Evolutionary conservation across 2,113 vertebrate genomes (phyloP).

Genomic region (Pachyramphus minor): DNA sequence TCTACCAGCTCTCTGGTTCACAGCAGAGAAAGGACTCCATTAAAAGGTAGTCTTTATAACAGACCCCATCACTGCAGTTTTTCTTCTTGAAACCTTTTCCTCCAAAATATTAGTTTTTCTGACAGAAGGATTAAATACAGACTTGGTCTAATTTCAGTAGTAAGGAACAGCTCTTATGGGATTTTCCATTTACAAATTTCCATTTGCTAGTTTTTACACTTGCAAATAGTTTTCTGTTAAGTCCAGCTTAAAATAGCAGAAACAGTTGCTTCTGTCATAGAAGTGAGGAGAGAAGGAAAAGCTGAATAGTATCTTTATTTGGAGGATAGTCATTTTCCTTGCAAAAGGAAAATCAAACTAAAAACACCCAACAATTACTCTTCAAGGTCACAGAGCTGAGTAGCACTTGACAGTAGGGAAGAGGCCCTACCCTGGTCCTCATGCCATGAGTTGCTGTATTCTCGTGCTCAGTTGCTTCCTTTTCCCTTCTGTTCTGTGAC

Average conservation of each 20-base stretch:
- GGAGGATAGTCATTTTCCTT: not conserved
- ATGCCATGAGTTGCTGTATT: not conserved
- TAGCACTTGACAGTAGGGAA: not conserved
- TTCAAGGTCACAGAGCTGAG: not conserved
- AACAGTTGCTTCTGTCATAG: not conserved
- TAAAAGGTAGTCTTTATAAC: not conserved
- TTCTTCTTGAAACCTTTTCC: not conserved
- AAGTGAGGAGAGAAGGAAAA: not conserved
- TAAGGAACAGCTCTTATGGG: not conserved
- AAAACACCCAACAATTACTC: not conserved
- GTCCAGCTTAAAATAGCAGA: not conserved
- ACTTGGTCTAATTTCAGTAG: not conserved
- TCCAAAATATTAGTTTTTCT: not conserved
- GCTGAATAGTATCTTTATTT: not conserved
- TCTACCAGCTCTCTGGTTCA: too few relatives aligned
- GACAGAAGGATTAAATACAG: not conserved
- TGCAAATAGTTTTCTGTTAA: not conserved
- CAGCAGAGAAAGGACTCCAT: not conserved
- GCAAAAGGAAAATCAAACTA: not conserved
- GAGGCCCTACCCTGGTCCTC: not conserved
- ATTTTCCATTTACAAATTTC: not conserved
- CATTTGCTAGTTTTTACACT: not conserved
- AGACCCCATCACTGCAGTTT: not conserved
- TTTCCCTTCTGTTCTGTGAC: not conserved
- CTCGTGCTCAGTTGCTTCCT: fast-evolving